Conservation (phyloP, 2,113 vertebrate species). For the Podarcis raffonei region DNA sequence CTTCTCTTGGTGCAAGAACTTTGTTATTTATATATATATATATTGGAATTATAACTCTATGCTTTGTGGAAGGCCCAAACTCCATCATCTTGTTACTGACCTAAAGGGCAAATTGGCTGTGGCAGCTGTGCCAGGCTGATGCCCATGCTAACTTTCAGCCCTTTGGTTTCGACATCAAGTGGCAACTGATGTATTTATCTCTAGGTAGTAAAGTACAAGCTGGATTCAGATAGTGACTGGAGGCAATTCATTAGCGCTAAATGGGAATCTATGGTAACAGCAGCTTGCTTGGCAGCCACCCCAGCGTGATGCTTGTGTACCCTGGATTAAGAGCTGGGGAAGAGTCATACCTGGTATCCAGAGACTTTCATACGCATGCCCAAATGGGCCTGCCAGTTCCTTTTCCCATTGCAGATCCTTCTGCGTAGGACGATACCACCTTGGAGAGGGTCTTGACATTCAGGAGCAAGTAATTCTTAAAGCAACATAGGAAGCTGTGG, state of each 20-base stretch:
- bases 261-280: constrained; percentile 19
- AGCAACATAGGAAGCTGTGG: background rate
- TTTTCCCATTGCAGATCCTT: background rate
- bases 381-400: background rate
- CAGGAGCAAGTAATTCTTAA: background rate
- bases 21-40: background rate
- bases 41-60: background rate
- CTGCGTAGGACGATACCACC: too few species aligned
- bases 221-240: background rate
- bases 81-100: background rate
- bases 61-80: background rate
- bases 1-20: background rate
- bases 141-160: background rate
- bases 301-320: background rate
- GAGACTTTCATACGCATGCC: background rate
- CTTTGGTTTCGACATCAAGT: background rate
- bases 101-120: background rate
- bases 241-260: constrained; percentile 22
- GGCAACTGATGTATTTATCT: constrained; percentile 13
- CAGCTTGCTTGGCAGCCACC: background rate
- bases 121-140: background rate
- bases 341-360: background rate
- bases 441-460: background rate
- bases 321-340: background rate
- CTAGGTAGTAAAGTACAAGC: background rate